Evolutionary conservation across 2,113 vertebrate genomes (phyloP).

Genomic region (Gasterosteus aculeatus): DNA sequence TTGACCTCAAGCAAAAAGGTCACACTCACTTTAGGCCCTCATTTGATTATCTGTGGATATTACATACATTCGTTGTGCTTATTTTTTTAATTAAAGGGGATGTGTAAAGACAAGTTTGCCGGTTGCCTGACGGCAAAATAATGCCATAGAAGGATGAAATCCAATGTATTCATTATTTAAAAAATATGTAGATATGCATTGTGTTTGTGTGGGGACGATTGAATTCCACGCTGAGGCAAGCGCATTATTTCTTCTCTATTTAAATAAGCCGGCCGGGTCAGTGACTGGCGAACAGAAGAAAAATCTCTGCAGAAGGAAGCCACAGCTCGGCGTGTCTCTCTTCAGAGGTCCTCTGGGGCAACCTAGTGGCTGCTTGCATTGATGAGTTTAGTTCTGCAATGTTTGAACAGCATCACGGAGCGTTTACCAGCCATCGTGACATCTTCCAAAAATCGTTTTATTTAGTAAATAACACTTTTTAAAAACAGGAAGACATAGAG

Average conservation of each 20-base stretch:
- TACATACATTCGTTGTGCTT: too few relatives aligned
- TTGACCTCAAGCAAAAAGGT: too few relatives aligned
- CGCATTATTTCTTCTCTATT: neutral
- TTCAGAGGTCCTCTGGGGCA: constrained; percentile 13
- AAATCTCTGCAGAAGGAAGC: neutral
- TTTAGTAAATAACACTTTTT: neutral
- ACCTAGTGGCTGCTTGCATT: constrained; percentile 22
- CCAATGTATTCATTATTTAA: neutral
- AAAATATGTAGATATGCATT: neutral
- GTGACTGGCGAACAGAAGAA: neutral
- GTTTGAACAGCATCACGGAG: too few relatives aligned
- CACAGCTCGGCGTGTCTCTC: too few relatives aligned
- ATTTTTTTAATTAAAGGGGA: too few relatives aligned
- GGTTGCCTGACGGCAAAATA: too few relatives aligned
- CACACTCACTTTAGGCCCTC: too few relatives aligned
- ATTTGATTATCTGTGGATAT: too few relatives aligned
- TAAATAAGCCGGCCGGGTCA: neutral
- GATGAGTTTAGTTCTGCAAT: neutral
- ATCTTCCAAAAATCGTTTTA: too few relatives aligned
- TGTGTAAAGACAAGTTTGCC: too few relatives aligned
- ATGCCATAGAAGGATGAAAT: neutral
- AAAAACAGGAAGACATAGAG: neutral
- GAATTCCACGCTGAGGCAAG: neutral
- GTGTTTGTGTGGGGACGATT: neutral
- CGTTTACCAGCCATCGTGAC: too few relatives aligned